These are phyloP conservation scores for Alosa sapidissima DNA, from an alignment of 2,797 vertebrate genomes.

Conservation along the genomic window DNA sequence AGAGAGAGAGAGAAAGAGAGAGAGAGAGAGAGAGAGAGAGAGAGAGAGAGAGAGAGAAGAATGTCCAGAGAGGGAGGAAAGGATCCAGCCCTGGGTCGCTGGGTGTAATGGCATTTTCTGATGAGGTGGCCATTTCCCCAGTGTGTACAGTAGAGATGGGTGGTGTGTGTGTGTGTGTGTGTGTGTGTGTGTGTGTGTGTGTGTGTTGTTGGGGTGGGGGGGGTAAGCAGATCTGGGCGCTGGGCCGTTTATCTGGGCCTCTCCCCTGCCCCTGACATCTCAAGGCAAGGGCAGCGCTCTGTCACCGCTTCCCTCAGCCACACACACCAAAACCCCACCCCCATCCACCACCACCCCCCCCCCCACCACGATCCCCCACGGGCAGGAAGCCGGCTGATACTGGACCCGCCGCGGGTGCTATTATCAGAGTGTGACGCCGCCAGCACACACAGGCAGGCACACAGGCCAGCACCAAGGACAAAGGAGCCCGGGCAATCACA, in stretches of 20 bases:
- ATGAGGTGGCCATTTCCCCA: conserved; percentile 30
- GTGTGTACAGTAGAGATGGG: not conserved
- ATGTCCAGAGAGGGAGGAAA: not conserved
- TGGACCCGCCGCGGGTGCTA: conserved; percentile 24
- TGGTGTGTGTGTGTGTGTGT: conserved; percentile 9
- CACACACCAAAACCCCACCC: not conserved
- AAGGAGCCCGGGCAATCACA: not conserved
- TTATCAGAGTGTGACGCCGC: conserved; percentile 34
- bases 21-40: not conserved
- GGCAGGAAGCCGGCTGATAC: conserved; percentile 35
- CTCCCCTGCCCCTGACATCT: conserved; percentile 27
- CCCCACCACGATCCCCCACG: too few relatives aligned
- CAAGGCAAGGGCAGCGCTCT: conserved; percentile 23
- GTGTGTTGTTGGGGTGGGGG: not conserved
- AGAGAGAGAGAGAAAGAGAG: not conserved
- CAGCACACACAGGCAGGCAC: not conserved
- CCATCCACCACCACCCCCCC: not conserved
- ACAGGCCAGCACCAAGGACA: conserved; percentile 23
- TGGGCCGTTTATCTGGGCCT: conserved; percentile 13
- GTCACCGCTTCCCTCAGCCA: not conserved
- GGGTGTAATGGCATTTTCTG: conserved; percentile 29
- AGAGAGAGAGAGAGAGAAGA: not conserved
- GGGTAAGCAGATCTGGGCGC: not conserved
- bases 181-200: not conserved
- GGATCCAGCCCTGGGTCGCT: not conserved